Conservation (phyloP, 2,113 vertebrate genomes). For the Panthera uncia region DNA sequence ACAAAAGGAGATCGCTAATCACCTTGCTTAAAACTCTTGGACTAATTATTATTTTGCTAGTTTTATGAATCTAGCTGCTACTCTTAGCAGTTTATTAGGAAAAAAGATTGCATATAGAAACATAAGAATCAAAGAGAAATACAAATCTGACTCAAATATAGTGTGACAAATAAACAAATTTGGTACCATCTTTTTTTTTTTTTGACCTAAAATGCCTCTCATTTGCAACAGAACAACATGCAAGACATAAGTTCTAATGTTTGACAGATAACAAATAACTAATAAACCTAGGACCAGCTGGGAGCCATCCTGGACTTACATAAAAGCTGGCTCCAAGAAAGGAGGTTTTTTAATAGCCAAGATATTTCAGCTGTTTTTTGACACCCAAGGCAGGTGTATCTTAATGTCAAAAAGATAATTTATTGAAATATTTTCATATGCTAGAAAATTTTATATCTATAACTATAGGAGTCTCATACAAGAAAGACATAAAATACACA, state of each 20-base stretch:
- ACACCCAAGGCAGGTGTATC: neutral
- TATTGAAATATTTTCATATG: neutral
- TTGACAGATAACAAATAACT: slow-evolving; percentile 59
- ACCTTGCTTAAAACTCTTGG: neutral
- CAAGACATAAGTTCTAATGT: slow-evolving; percentile 38
- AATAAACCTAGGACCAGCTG: slow-evolving; percentile 47
- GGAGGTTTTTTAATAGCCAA: neutral
- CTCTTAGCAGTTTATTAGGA: neutral
- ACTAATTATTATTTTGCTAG: neutral
- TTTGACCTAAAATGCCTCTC: slow-evolving; percentile 14
- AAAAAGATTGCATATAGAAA: neutral
- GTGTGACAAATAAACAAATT: neutral
- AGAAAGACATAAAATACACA: slow-evolving; percentile 14
- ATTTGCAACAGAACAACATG: slow-evolving; percentile 4
- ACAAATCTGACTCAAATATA: neutral
- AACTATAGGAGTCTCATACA: slow-evolving; percentile 14
- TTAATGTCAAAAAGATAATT: neutral
- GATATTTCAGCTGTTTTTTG: neutral
- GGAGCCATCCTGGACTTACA: slow-evolving; percentile 13
- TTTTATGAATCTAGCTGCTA: neutral
- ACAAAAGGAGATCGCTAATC: neutral
- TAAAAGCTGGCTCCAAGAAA: slow-evolving; percentile 41
- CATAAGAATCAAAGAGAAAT: neutral
- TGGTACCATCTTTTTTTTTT: neutral
- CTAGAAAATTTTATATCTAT: neutral